Evolutionary conservation across 2,113 vertebrate species (phyloP), one percentile per base, ranked within the genome.

Genomic region (Ailurus styani): DNA sequence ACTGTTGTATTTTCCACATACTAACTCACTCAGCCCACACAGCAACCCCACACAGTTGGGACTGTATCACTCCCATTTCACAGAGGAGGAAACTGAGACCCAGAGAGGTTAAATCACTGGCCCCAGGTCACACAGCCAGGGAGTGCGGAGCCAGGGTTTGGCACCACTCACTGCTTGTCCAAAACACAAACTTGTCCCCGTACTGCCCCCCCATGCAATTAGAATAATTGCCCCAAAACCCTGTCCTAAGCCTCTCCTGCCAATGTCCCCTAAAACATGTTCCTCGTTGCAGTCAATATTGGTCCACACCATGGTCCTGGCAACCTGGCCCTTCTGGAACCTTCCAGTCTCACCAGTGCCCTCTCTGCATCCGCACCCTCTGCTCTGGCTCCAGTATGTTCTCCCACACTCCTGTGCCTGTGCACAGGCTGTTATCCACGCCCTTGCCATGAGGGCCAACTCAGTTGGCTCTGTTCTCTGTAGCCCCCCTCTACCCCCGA

Each of bases 321-420:
- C 13, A 1, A 27, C 2, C 66, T 23, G 54, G 27, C 50, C 66
- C 31, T 10, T 14, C 31, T 37, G 31, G 54, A 37, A 12, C 20
- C 12, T 5, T 54, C 45, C 6, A 5, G 8, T 13, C 79, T 55
- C 18, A 3, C 29, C 6, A 2, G 0, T 21, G 1, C 18, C 45
- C 23, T 3, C 47, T 29, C 72, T 29, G 18, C 0, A 2, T 34
- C 25, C 0, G 4, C 3, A 15, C 34, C 29, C 29, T 11, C 40
- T 68, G 20, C 37, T 23, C 2, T 0, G 1, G 17, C 2, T 18
- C 77, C 0, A 0, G 9, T 1, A 0, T 3, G 21, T 11, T 0
- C 85, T 7, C 40, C 34, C 66, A 11, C 29, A 5, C n/a, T 7
- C 4, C 15, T 0, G 0, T 4, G 52, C 90, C 40, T 20, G 0